These are phyloP conservation scores for Catocala nupta DNA, from an alignment of 2,888 invertebrate genomes.

Conservation along the genomic window DNA sequence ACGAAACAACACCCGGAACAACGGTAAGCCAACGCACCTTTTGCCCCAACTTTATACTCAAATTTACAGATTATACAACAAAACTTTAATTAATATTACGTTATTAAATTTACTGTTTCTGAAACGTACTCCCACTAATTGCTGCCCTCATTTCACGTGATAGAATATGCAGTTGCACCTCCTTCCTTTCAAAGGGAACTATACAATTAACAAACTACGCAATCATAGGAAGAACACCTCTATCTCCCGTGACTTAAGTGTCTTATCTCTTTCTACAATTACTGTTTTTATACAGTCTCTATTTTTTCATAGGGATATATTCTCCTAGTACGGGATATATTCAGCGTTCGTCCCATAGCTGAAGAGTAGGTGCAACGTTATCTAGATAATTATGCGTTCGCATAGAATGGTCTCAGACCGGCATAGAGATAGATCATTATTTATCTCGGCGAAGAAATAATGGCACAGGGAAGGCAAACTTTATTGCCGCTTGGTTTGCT, in stretches of 20 bases:
- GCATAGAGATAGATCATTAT: slow-evolving; percentile 4
- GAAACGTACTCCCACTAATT: slow-evolving; percentile 56
- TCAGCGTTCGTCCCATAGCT: too few relatives aligned
- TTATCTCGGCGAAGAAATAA: not conserved
- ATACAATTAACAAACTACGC: slow-evolving; percentile 8
- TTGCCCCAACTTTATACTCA: not conserved
- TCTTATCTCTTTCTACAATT: not conserved
- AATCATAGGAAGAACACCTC: not conserved
- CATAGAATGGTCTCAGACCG: slow-evolving; percentile 35
- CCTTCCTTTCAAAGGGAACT: slow-evolving; percentile 25
- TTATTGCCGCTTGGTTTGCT: too few relatives aligned
- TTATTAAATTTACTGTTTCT: slow-evolving; percentile 27
- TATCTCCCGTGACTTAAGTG: not conserved
- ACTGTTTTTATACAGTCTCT: not conserved
- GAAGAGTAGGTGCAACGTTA: slow-evolving; percentile 2
- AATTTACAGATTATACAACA: not conserved
- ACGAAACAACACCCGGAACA: too few relatives aligned
- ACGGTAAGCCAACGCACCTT: too few relatives aligned
- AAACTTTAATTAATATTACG: not conserved
- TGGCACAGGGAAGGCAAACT: too few relatives aligned
- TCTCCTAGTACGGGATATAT: too few relatives aligned
- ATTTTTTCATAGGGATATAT: not conserved
- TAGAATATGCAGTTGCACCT: slow-evolving; percentile 59
- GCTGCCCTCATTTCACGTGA: slow-evolving; percentile 53
- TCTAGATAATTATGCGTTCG: slow-evolving; percentile 30